Evolutionary conservation across 2,888 invertebrate species (phyloP).

Genomic region (Rhimphoctona megacephalus): DNA sequence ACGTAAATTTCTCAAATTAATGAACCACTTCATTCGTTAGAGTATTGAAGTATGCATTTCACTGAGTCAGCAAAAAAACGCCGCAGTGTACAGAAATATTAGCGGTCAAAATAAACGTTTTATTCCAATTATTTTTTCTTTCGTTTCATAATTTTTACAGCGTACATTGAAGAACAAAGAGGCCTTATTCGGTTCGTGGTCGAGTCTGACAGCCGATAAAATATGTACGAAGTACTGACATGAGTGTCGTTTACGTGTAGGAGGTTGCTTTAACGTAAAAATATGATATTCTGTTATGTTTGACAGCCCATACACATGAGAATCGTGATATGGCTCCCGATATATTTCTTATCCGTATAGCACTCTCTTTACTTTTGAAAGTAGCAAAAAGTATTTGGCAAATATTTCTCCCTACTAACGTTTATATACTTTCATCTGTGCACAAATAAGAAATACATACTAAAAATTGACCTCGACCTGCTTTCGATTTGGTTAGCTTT

Average conservation of each 20-base stretch:
- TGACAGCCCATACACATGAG: not conserved
- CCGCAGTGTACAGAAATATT: not conserved
- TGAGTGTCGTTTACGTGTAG: not conserved
- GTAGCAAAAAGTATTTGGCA: slow-evolving; percentile 41
- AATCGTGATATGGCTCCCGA: slow-evolving; percentile 10
- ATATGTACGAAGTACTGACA: slow-evolving; percentile 44
- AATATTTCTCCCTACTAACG: slow-evolving; percentile 18
- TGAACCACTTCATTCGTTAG: slow-evolving; percentile 13
- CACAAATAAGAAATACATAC: slow-evolving; percentile 3
- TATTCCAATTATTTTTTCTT: not conserved
- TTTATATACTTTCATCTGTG: not conserved
- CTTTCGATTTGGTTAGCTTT: slow-evolving; percentile 24
- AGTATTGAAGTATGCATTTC: not conserved
- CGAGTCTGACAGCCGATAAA: slow-evolving; percentile 32
- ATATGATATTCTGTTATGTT: slow-evolving; percentile 19
- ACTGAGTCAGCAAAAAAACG: not conserved
- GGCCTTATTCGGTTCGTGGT: slow-evolving; percentile 6
- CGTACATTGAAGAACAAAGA: not conserved
- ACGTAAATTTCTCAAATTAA: slow-evolving; percentile 26
- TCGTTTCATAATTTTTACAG: not conserved
- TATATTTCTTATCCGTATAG: slow-evolving; percentile 5
- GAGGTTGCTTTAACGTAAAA: not conserved
- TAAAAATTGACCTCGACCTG: slow-evolving; percentile 40
- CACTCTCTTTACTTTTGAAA: slow-evolving; percentile 13
- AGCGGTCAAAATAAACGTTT: not conserved